Percentiles rank a stretch among this genome's conserved stretches.
phyloP scores from a whole-genome alignment of 2,113 vertebrate species.

The Greenwoodochromis staneri region DNA sequence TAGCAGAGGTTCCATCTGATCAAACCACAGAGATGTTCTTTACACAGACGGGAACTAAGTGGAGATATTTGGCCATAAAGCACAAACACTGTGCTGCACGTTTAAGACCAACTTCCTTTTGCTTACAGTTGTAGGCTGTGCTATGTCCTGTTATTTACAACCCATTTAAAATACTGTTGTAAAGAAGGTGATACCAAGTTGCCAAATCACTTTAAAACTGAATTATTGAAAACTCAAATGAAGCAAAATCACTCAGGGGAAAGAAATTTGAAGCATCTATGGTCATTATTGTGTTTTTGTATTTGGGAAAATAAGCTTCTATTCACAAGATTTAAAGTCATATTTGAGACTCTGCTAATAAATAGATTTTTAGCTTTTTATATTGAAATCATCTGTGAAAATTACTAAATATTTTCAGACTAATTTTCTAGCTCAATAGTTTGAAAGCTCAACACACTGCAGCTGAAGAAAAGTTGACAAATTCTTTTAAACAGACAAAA shows the following conservation, averaged over 20 bases:
- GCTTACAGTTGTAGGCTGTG: background rate
- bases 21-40: background rate
- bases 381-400: fast-evolving
- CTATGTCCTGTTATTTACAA: background rate
- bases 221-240: background rate
- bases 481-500: background rate
- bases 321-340: background rate
- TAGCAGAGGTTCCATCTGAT: background rate
- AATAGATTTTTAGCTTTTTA: background rate
- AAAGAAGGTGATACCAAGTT: background rate
- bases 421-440: fast-evolving
- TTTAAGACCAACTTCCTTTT: background rate
- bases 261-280: background rate
- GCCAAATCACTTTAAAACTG: background rate
- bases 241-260: background rate
- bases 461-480: background rate
- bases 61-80: background rate
- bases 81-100: background rate
- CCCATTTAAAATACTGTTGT: background rate
- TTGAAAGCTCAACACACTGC: background rate
- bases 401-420: background rate
- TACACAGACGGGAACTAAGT: background rate
- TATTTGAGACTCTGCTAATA: background rate
- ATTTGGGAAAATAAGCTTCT: background rate
- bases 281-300: background rate